Conservation (phyloP, 2,888 invertebrate species). For the Polymixis flavicincta region DNA sequence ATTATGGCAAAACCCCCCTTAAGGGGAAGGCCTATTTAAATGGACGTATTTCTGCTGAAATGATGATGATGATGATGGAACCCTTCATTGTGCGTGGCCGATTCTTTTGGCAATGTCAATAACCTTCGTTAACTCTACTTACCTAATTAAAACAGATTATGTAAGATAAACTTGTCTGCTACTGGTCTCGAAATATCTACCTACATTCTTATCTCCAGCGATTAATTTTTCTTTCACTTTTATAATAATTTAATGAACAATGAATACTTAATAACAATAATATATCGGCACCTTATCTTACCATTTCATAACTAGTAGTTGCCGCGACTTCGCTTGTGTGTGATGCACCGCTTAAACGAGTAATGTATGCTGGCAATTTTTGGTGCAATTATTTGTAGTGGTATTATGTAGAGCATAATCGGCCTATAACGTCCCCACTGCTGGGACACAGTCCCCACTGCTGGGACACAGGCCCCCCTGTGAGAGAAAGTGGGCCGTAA, state of each 20-base stretch:
- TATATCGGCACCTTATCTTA: background rate
- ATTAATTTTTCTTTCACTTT: background rate
- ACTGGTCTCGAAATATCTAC: background rate
- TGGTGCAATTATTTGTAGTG: background rate
- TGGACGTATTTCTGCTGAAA: too few species aligned
- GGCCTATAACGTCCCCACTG: too few species aligned
- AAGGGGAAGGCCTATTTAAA: too few species aligned
- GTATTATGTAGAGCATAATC: background rate
- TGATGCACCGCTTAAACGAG: background rate
- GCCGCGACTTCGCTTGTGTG: background rate
- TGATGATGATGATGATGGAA: too few species aligned
- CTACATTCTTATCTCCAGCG: background rate
- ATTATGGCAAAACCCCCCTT: too few species aligned
- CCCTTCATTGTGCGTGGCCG: too few species aligned
- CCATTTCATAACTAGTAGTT: background rate
- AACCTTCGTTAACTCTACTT: too few species aligned
- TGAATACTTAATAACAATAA: background rate
- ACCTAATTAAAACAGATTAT: too few species aligned
- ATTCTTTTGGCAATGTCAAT: too few species aligned
- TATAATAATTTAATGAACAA: slow-evolving; percentile 10
- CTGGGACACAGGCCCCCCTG: too few species aligned
- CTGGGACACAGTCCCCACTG: too few species aligned
- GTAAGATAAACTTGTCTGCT: background rate
- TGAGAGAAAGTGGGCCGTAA: too few species aligned
- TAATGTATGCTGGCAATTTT: background rate